Evolutionary conservation across 2,113 vertebrate species (phyloP).

Genomic region (Syngnathus scovelli): DNA sequence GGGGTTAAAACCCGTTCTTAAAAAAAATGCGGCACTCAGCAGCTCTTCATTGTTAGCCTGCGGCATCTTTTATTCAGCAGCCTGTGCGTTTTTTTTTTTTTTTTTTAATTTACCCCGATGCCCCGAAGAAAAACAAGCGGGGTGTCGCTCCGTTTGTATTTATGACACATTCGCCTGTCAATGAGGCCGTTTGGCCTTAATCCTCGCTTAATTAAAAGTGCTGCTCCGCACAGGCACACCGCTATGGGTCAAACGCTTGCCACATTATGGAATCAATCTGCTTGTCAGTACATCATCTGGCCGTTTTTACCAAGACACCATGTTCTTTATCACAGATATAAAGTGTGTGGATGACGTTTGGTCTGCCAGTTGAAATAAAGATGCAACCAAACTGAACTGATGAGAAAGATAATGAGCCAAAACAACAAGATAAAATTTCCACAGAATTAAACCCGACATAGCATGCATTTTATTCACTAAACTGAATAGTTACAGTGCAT

Average conservation of each 20-base stretch:
- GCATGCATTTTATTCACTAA: no score
- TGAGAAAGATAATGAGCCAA: no score
- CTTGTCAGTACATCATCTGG: slow-evolving; percentile 54
- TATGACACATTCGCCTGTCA: slow-evolving; percentile 55
- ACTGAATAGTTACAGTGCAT: no score
- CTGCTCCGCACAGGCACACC: slow-evolving; percentile 48
- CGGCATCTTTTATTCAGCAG: slow-evolving; percentile 45
- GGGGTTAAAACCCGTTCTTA: slow-evolving; percentile 62
- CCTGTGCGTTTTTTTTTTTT: slow-evolving; percentile 31
- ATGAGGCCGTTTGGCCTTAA: slow-evolving; percentile 63
- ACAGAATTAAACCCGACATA: no score
- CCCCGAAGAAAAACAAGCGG: slow-evolving; percentile 39
- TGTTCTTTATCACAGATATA: background rate
- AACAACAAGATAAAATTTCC: no score
- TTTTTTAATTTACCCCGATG: slow-evolving; percentile 50
- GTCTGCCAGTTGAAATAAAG: no score
- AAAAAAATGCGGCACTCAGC: slow-evolving; percentile 8
- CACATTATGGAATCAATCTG: slow-evolving; percentile 54
- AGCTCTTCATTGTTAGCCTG: slow-evolving; percentile 26
- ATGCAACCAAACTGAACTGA: no score
- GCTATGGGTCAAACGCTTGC: slow-evolving; percentile 51
- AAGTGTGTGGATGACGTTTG: background rate
- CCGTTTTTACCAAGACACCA: slow-evolving; percentile 25
- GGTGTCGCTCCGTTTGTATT: slow-evolving; percentile 43
- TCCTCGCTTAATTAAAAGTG: slow-evolving; percentile 61